phyloP scores from a whole-genome alignment of 2,797 vertebrate genomes.

The Columba guinea region DNA sequence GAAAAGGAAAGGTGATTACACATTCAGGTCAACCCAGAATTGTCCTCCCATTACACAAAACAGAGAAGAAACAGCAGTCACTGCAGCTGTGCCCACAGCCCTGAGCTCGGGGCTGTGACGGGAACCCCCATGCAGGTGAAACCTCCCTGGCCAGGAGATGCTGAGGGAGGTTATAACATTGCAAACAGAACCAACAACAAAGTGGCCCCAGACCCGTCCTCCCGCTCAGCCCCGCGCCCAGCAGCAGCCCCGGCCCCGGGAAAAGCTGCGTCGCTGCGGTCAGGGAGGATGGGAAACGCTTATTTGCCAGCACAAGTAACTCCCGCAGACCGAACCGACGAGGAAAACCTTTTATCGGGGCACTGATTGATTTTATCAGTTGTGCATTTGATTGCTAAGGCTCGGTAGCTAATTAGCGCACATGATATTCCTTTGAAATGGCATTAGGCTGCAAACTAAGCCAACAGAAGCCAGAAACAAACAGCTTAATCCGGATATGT shows the following conservation, averaged over 20 bases:
- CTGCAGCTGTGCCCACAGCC: not conserved
- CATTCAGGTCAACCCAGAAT: not conserved
- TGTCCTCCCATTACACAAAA: not conserved
- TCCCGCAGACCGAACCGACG: rapidly evolving
- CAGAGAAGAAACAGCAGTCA: not conserved
- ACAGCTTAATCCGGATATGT: not conserved
- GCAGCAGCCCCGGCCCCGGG: not conserved
- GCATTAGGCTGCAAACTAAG: not conserved
- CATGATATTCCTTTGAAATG: not conserved
- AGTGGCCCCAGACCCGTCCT: not conserved
- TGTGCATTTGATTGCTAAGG: not conserved
- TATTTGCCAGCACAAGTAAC: not conserved
- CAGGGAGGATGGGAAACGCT: not conserved
- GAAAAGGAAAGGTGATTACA: not conserved
- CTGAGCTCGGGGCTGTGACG: not conserved
- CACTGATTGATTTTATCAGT: not conserved
- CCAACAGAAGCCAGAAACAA: not conserved
- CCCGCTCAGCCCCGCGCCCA: rapidly evolving
- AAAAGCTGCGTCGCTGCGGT: too few species aligned
- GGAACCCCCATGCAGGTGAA: not conserved
- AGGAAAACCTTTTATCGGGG: not conserved
- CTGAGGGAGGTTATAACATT: not conserved
- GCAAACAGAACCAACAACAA: not conserved
- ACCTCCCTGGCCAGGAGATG: not conserved
- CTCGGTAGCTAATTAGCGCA: not conserved